Percentiles rank a stretch among this genome's conserved stretches.
phyloP scores from a whole-genome alignment of 2,113 vertebrate species.

The Noctilio leporinus region DNA sequence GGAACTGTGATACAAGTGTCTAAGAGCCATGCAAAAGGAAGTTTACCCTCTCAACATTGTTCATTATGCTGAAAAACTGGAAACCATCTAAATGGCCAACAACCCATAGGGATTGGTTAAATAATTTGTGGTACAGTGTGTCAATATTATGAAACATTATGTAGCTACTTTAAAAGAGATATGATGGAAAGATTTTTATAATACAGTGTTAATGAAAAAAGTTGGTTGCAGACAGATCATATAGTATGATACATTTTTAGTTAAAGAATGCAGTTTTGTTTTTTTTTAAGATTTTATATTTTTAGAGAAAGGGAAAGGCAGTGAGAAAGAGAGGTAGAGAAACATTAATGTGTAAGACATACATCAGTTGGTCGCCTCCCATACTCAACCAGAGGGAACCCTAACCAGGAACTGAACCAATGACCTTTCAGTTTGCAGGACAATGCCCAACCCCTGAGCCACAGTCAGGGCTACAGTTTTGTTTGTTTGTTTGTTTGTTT shows the following conservation, averaged over 20 bases:
- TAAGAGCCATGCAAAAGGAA: not conserved
- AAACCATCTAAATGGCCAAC: not conserved
- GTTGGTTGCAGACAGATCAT: not conserved
- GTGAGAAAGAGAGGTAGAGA: too few species aligned
- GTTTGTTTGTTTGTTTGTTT: too few species aligned
- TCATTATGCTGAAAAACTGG: not conserved
- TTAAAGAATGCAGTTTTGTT: not conserved
- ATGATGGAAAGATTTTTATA: not conserved
- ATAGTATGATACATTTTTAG: not conserved
- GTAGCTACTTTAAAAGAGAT: not conserved
- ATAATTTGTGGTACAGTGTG: not conserved
- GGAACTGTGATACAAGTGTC: not conserved
- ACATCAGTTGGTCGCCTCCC: too few species aligned
- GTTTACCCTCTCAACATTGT: not conserved
- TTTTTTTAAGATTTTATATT: too few species aligned
- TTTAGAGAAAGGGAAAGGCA: too few species aligned
- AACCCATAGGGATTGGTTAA: not conserved
- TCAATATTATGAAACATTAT: not conserved
- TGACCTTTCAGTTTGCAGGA: too few species aligned
- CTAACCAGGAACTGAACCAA: too few species aligned
- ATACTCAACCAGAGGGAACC: too few species aligned
- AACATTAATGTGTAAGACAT: too few species aligned
- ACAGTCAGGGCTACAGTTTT: too few species aligned
- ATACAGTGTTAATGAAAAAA: not conserved
- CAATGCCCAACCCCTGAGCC: too few species aligned